Evolutionary conservation across 1,140 invertebrate species (phyloP).

Genomic region (Orchesella cincta): DNA sequence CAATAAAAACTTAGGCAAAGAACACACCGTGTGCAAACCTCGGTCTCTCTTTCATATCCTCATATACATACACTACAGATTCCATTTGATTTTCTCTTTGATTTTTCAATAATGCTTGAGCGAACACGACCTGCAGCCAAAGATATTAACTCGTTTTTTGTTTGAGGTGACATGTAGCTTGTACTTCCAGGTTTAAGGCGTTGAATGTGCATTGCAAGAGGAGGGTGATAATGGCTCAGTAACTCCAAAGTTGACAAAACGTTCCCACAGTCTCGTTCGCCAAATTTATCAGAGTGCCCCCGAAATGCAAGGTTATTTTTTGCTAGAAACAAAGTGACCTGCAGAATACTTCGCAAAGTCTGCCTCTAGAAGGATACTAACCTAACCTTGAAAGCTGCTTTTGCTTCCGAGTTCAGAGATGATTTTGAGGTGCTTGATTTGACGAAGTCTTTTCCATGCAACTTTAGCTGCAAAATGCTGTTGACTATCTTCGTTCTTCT

Average conservation of each 20-base stretch:
- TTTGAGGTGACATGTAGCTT: neutral
- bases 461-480: neutral
- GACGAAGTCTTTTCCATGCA: neutral
- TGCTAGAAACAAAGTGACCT: constrained; percentile 23
- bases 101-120: neutral
- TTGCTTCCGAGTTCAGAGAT: neutral
- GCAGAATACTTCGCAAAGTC: constrained; percentile 3
- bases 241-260: neutral
- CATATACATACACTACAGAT: too few relatives aligned
- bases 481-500: neutral
- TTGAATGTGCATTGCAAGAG: neutral
- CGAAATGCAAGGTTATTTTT: constrained; percentile 28
- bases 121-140: neutral
- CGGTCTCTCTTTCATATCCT: too few relatives aligned
- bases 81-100: neutral
- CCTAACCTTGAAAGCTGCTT: neutral
- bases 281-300: neutral
- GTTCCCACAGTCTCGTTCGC: neutral
- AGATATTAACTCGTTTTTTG: constrained; percentile 15
- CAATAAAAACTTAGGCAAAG: too few relatives aligned
- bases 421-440: neutral
- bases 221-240: neutral
- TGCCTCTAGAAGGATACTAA: neutral
- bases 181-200: neutral
- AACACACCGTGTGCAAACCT: too few relatives aligned